Evolutionary conservation across 2,888 invertebrate species (phyloP).

Genomic region (Heliconius hortense): DNA sequence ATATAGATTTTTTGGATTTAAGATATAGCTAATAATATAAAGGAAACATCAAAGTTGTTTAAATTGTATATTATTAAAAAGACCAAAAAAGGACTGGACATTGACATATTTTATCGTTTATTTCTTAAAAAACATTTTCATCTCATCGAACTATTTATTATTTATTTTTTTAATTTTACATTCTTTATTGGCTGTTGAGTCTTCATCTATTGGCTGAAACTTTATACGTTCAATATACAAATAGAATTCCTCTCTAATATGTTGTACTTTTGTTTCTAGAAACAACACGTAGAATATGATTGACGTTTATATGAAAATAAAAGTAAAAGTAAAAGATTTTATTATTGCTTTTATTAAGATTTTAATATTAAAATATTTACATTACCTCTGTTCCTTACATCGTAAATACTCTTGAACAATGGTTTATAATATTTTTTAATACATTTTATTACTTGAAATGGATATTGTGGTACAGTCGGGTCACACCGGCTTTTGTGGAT

Average conservation of each 20-base stretch:
- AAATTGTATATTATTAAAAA: too few relatives aligned
- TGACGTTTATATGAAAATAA: not conserved
- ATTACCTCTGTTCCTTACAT: constrained; percentile 7
- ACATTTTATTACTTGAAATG: not conserved
- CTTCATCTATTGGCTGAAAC: too few relatives aligned
- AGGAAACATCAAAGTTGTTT: too few relatives aligned
- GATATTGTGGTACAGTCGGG: not conserved
- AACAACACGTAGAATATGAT: not conserved
- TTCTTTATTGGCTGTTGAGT: too few relatives aligned
- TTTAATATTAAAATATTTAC: constrained; percentile 3
- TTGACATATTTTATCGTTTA: too few relatives aligned
- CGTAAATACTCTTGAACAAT: constrained; percentile 15
- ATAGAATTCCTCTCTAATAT: not conserved
- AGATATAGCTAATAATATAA: not conserved
- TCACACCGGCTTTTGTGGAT: not conserved
- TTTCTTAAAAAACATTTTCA: too few relatives aligned
- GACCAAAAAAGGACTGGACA: too few relatives aligned
- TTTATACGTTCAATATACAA: not conserved
- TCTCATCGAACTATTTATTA: too few relatives aligned
- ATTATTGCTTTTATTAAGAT: not conserved
- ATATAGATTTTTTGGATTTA: not conserved
- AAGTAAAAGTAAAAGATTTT: not conserved
- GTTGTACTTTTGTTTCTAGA: not conserved
- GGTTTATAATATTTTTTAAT: not conserved
- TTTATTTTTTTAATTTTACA: too few relatives aligned